These are phyloP conservation scores for Lagenorhynchus albirostris DNA, from an alignment of 2,113 vertebrate genomes.

Conservation along the genomic window DNA sequence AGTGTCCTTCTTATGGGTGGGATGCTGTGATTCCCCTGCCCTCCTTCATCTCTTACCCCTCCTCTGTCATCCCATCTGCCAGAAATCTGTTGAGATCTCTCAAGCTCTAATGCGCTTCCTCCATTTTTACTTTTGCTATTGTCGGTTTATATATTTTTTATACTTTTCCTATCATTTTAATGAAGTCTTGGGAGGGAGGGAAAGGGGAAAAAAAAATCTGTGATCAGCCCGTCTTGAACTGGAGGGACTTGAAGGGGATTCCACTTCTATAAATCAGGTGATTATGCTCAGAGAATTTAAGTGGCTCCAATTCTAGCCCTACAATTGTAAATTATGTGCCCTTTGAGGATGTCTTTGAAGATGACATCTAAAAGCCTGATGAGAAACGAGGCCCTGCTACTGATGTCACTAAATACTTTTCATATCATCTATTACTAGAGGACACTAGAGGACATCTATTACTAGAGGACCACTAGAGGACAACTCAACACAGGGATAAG, in stretches of 20 bases:
- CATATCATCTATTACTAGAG: neutral
- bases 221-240: neutral
- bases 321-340: neutral
- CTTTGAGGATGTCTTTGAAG: neutral
- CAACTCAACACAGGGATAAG: neutral
- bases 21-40: neutral
- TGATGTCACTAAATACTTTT: neutral
- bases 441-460: too few relatives aligned
- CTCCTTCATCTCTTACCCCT: neutral
- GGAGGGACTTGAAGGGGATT: neutral
- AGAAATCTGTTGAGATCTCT: neutral
- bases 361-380: neutral
- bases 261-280: neutral
- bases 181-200: neutral
- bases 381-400: neutral
- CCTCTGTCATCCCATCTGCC: neutral
- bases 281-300: neutral
- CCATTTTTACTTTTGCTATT: neutral
- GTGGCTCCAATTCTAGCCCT: neutral
- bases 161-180: neutral
- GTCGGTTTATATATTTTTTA: neutral
- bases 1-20: fast-evolving
- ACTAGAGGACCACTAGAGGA: too few relatives aligned
- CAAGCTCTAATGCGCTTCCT: neutral
- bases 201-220: neutral